Evolutionary conservation across 1,140 invertebrate genomes (phyloP).

Genomic region (Arion vulgaris): DNA sequence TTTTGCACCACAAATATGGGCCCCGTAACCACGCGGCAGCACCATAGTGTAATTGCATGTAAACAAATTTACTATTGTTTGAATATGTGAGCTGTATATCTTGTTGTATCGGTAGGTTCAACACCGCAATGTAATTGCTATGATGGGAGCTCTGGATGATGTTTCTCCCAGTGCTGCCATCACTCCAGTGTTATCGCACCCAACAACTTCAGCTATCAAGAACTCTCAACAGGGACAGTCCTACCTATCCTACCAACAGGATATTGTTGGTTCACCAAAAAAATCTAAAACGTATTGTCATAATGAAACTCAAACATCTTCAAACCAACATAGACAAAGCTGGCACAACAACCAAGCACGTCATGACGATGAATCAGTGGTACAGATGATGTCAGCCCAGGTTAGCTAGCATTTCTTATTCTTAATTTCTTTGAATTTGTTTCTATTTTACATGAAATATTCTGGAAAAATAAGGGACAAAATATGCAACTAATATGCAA

Average conservation of each 20-base stretch:
- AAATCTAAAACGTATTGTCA: not conserved
- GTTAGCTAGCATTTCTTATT: not conserved
- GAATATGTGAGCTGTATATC: too few relatives aligned
- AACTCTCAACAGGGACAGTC: not conserved
- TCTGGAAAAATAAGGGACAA: too few relatives aligned
- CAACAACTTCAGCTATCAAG: not conserved
- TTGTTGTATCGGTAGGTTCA: constrained; percentile 57
- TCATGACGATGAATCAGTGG: not conserved
- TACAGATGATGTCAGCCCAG: not conserved
- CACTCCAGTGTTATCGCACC: not conserved
- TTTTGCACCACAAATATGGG: too few relatives aligned
- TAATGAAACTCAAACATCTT: not conserved
- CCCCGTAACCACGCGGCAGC: too few relatives aligned
- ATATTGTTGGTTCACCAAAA: not conserved
- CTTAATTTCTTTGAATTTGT: too few relatives aligned
- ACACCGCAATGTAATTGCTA: constrained; percentile 64
- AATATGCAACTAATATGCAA: too few relatives aligned
- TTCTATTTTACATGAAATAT: too few relatives aligned
- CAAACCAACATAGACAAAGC: not conserved
- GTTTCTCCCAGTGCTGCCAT: constrained; percentile 14
- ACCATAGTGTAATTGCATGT: too few relatives aligned
- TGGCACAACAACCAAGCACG: not conserved
- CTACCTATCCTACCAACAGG: not conserved
- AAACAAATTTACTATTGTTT: too few relatives aligned
- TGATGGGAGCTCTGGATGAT: constrained; percentile 67